phyloP scores from a whole-genome alignment of 2,797 vertebrate species.

The Allobates femoralis region DNA sequence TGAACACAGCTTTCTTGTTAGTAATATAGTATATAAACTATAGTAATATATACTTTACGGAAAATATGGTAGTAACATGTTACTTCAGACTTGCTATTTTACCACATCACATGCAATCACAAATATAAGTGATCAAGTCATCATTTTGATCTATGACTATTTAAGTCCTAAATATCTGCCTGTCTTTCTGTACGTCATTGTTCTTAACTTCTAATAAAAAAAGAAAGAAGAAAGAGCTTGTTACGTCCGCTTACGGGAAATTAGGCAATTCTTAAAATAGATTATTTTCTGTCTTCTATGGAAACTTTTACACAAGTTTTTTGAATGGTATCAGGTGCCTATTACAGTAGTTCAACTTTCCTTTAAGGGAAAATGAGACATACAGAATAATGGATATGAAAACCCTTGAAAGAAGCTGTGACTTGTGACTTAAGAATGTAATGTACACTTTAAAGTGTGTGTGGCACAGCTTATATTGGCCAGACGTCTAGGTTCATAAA shows the following conservation, averaged over 20 bases:
- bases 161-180: neutral
- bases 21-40: too few relatives aligned
- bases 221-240: neutral
- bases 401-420: slow-evolving; percentile 11
- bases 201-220: neutral
- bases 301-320: slow-evolving; percentile 28
- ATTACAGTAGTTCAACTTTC: slow-evolving; percentile 5
- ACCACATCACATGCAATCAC: neutral
- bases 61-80: neutral
- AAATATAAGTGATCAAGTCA: neutral
- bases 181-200: neutral
- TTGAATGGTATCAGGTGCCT: slow-evolving; percentile 2
- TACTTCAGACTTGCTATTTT: neutral
- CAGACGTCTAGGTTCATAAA: slow-evolving; percentile 45
- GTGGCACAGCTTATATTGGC: slow-evolving; percentile 43
- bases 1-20: too few relatives aligned
- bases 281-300: slow-evolving; percentile 7
- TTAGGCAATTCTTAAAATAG: slow-evolving; percentile 18
- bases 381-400: slow-evolving; percentile 32
- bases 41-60: too few relatives aligned
- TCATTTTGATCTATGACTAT: neutral
- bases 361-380: slow-evolving; percentile 27
- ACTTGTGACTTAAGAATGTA: slow-evolving; percentile 42
- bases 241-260: neutral
- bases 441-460: slow-evolving; percentile 33